Evolutionary conservation across 2,113 vertebrate genomes (phyloP), one percentile per base, ranked within the genome.

Genomic region (Pagrus major): DNA sequence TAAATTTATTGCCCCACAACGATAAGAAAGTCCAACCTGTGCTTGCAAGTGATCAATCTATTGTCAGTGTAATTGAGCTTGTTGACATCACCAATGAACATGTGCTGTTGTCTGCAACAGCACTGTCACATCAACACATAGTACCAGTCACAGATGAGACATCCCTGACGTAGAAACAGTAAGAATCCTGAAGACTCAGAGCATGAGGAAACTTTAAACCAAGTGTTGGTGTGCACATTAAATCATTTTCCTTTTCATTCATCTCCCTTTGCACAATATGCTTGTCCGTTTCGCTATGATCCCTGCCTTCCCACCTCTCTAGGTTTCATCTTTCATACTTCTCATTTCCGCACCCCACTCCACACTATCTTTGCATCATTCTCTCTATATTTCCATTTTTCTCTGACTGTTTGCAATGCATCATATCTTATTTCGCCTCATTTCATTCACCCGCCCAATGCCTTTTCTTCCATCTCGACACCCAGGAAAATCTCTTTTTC

Each of bases 401-500:
- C 29, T 59, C 73, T 44, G 0, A 60, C 55, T 64, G 51, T 47
- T 84, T 82, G 0, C 64, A 68, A 68, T 83, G 35, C 47, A 79
- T 80, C 59, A 33, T 63, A 35, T 65, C 49, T 41, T 67, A 35
- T 59, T 70, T 82, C 33, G 54, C 37, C 64, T 51, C 63, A 67
- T 70, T 65, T 60, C 46, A 47, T 66, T 80, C 68, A 51, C 51
- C 25, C 37, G 42, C 35, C 52, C 29, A 31, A 0, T 51, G 44
- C 10, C 68, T 79, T 66, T 67, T 61, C 25, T 66, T 78, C 27
- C 42, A 71, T 61, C 25, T 76, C 20, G 23, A 84, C 86, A 70
- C 31, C 59, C 68, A 74, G 63, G 51, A 81, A 82, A 89, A 71
- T 68, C 21, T 76, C 55, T 55, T 72, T 71, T 81, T 80, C 14